Evolutionary conservation across 2,888 invertebrate species (phyloP), one percentile per base, ranked within the genome.

Genomic region (Peribatodes rhomboidaria): DNA sequence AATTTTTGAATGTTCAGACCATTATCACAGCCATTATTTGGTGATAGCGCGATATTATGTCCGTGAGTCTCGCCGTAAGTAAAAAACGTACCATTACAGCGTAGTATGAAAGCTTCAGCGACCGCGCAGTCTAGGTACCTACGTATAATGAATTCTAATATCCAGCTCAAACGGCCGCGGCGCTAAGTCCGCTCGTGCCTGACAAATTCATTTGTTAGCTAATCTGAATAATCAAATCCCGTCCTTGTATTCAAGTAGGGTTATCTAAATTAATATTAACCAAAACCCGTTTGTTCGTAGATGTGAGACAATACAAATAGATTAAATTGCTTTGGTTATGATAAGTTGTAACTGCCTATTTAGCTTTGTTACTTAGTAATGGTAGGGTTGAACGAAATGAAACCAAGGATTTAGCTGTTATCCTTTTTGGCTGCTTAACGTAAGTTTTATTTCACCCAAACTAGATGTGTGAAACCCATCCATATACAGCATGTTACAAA

Each of bases 101-200:
- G 22, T 22, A 46, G 46, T 46, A 11, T 46, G 46, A 46, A 22
- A 47, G 31, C 2, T 14, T 47, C n/a, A 70, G 68, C 68, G 60
- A 71, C 71, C 68, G 68, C 63, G 61, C 56, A 55, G 62, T 63
- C 61, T 71, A n/a, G n/a, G n/a, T n/a, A n/a, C n/a, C n/a, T n/a
- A n/a, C 56, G n/a, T 58, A 69, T 72, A 70, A 76, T 79, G 71
- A 75, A 78, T 78, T 76, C 67, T 72, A 72, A 77, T 79, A 79
- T 73, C 65, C 67, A 56, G 67, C 67, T 64, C 65, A 58, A 59
- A 52, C 54, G 56, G 53, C 69, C 62, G 22, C 59, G 35, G 75
- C 77, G 69, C 75, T 71, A 22, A n/a, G 22, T 9, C 37, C 35
- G 52, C 20, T 7, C 55, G 75, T 76, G 75, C 73, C 59, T 68